Evolutionary conservation across 1,140 invertebrate species (phyloP).

Genomic region (Bombus superbus): DNA sequence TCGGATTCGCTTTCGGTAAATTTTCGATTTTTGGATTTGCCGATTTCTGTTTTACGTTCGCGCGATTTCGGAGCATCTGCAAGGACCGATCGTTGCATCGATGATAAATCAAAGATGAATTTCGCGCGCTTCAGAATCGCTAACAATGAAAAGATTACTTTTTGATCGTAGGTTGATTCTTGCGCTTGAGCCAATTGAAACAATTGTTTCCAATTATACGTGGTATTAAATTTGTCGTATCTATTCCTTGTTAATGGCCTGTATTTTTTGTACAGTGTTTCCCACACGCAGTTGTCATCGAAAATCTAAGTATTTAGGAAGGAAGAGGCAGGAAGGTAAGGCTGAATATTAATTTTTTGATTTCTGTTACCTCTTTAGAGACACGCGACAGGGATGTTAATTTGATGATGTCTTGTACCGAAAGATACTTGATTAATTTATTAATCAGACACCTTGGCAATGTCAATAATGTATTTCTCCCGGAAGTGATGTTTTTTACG

Average conservation of each 20-base stretch:
- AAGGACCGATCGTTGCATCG: background rate
- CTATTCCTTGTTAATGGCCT: conserved; percentile 20
- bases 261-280: conserved; percentile 69
- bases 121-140: background rate
- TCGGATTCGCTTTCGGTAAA: background rate
- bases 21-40: background rate
- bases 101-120: background rate
- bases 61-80: conserved; percentile 16
- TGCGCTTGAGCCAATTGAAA: conserved; percentile 61
- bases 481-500: conserved; percentile 54
- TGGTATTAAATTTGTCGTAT: conserved; percentile 46
- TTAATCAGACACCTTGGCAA: conserved; percentile 63
- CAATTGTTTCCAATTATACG: conserved; percentile 68
- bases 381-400: conserved; percentile 73
- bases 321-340: background rate
- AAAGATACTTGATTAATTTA: conserved; percentile 72
- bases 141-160: conserved; percentile 2
- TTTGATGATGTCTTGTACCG: conserved; percentile 73
- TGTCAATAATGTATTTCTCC: conserved; percentile 62
- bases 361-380: conserved; percentile 74
- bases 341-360: background rate
- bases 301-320: conserved; percentile 66
- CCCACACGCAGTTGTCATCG: conserved; percentile 71
- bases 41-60: background rate
- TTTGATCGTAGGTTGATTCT: conserved; percentile 21